These are phyloP conservation scores for Tamias sibiricus DNA, from an alignment of 2,113 vertebrate species.

Conservation along the genomic window DNA sequence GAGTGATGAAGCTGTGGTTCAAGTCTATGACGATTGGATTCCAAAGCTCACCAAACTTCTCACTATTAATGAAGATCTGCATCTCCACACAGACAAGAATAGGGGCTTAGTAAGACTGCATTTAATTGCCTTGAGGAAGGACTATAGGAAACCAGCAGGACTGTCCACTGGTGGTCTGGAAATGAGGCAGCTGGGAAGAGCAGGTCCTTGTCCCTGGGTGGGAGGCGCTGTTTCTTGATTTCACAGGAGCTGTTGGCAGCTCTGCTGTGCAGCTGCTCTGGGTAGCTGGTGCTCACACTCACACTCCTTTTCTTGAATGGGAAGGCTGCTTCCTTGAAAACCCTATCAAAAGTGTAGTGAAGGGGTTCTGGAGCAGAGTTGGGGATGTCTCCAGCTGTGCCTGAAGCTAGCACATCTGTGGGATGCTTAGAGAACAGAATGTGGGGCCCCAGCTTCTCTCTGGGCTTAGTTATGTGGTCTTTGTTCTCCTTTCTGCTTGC, in stretches of 20 bases:
- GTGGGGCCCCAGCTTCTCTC: neutral
- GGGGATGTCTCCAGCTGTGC: neutral
- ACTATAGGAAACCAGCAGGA: neutral
- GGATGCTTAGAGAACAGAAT: neutral
- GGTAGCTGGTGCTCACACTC: neutral
- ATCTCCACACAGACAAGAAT: neutral
- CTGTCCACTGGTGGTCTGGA: neutral
- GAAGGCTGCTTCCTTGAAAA: constrained; percentile 27
- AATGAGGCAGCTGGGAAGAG: neutral
- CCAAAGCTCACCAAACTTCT: neutral
- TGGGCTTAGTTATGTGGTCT: neutral
- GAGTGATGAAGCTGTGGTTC: neutral
- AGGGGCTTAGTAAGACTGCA: neutral
- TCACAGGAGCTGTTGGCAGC: neutral
- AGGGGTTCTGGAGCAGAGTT: neutral
- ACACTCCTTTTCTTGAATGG: neutral
- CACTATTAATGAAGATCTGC: neutral
- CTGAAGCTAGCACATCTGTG: neutral
- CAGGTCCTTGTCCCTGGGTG: too few species aligned
- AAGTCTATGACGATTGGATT: neutral
- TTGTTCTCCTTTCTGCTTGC: neutral
- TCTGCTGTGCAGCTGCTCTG: neutral
- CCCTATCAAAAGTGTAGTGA: neutral
- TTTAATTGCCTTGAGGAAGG: neutral
- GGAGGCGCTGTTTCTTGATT: neutral